Percentiles rank a stretch among this genome's conserved stretches.
phyloP scores from a whole-genome alignment of 2,888 invertebrate species.

The Agonopterix alstromeriana region DNA sequence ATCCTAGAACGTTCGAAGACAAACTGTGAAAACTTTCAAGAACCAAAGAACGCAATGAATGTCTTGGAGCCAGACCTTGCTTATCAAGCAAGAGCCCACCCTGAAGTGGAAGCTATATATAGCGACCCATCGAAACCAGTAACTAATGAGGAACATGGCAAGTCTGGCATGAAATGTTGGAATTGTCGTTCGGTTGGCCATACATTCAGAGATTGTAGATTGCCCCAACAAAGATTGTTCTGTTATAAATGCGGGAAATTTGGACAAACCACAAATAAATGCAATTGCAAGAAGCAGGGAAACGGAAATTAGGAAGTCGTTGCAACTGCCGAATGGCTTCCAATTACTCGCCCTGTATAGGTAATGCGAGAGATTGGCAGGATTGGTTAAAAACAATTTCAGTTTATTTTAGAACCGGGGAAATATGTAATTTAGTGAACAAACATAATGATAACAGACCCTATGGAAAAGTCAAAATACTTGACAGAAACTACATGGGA shows the following conservation, averaged over 20 bases:
- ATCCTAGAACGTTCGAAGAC: constrained; percentile 7
- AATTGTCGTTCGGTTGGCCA: constrained; percentile 9
- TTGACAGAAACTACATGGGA: neutral
- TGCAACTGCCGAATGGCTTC: constrained; percentile 4
- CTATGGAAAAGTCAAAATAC: neutral
- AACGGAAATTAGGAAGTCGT: constrained; percentile 8
- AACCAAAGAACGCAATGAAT: constrained; percentile 3
- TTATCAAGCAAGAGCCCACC: neutral
- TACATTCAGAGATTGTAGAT: constrained; percentile 6
- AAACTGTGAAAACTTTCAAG: constrained; percentile 11
- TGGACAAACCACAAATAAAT: constrained; percentile 1
- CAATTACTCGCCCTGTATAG: neutral
- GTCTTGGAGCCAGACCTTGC: constrained; percentile 8
- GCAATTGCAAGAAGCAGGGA: constrained; percentile 5
- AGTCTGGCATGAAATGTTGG: constrained; percentile 3
- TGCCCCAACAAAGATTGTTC: constrained; percentile 6
- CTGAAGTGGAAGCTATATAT: neutral
- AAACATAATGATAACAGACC: neutral
- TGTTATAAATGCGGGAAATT: constrained; percentile 9
- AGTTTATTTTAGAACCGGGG: neutral
- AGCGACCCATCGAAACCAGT: neutral
- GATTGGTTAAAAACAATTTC: constrained; percentile 6
- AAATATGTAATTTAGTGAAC: neutral
- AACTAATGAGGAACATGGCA: neutral
- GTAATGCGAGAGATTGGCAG: constrained; percentile 9